These are phyloP conservation scores for Muscicapa comitata DNA, from an alignment of 2,797 vertebrate genomes.

Conservation along the genomic window DNA sequence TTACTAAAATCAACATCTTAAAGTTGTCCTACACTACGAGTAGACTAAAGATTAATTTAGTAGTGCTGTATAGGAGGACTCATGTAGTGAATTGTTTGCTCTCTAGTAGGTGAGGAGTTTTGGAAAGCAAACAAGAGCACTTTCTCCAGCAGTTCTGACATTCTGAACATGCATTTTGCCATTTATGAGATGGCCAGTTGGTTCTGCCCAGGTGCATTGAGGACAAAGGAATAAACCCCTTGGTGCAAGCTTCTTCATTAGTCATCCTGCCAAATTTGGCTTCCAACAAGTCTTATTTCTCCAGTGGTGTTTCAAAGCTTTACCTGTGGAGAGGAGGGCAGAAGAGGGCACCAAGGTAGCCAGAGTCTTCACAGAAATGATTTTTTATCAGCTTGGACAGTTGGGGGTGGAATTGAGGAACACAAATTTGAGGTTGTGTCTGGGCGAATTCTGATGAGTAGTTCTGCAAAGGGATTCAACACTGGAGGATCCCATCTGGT, in stretches of 20 bases:
- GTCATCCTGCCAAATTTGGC: background rate
- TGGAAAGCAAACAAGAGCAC: fast-evolving
- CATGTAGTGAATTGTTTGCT: background rate
- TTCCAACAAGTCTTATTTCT: background rate
- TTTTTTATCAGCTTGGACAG: background rate
- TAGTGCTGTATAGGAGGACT: background rate
- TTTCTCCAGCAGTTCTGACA: background rate
- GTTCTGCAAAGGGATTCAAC: background rate
- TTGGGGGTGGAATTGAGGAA: background rate
- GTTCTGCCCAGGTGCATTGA: background rate
- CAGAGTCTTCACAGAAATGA: background rate
- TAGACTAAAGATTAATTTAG: background rate
- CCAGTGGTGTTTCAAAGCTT: background rate
- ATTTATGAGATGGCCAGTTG: background rate
- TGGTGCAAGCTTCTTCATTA: background rate
- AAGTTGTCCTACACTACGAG: background rate
- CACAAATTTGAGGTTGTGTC: background rate
- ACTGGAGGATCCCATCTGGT: background rate
- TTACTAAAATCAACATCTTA: background rate
- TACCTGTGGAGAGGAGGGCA: background rate
- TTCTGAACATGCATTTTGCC: background rate
- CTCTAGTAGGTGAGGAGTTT: background rate
- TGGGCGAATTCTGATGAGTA: background rate
- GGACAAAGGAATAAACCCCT: background rate
- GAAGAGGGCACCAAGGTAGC: background rate